phyloP scores from a whole-genome alignment of 2,888 invertebrate genomes.

The Siphlonurus alternatus region DNA sequence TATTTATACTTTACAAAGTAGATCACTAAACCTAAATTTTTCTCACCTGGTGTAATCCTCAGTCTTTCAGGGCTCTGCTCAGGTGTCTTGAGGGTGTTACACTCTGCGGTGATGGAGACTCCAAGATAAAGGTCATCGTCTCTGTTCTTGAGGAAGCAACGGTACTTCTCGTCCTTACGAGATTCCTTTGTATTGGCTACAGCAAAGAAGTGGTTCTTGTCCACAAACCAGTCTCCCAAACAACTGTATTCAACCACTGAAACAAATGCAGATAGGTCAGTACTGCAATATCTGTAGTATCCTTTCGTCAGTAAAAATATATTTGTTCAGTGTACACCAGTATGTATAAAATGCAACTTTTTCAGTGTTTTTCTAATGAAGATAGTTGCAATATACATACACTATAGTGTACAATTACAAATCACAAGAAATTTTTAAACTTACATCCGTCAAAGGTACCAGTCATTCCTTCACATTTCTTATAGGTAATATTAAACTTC shows the following conservation, averaged over 20 bases:
- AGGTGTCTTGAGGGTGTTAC: conserved; percentile 79
- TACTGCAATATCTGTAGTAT: too few relatives aligned
- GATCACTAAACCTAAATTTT: too few relatives aligned
- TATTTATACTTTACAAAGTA: too few relatives aligned
- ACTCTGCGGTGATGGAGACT: conserved; percentile 85
- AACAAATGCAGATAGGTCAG: too few relatives aligned
- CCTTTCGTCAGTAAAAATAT: too few relatives aligned
- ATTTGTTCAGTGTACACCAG: too few relatives aligned
- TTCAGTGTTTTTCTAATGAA: too few relatives aligned
- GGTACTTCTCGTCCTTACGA: conserved; percentile 82
- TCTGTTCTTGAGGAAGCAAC: conserved; percentile 86
- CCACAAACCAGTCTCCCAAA: conserved; percentile 88
- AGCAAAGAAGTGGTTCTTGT: conserved; percentile 91
- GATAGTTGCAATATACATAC: too few relatives aligned
- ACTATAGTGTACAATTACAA: too few relatives aligned
- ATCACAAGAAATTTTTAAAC: too few relatives aligned
- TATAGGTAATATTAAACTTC: conserved; percentile 89
- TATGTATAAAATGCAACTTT: too few relatives aligned
- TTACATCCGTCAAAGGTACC: conserved; percentile 71
- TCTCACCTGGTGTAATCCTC: conserved; percentile 62
- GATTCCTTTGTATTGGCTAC: conserved; percentile 96
- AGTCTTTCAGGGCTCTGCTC: conserved; percentile 86
- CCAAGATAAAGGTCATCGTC: conserved; percentile 86
- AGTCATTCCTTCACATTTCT: conserved; percentile 75
- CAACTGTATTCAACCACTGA: conserved; percentile 78